phyloP scores from a whole-genome alignment of 2,113 vertebrate genomes.

The Salvelinus namaycush region DNA sequence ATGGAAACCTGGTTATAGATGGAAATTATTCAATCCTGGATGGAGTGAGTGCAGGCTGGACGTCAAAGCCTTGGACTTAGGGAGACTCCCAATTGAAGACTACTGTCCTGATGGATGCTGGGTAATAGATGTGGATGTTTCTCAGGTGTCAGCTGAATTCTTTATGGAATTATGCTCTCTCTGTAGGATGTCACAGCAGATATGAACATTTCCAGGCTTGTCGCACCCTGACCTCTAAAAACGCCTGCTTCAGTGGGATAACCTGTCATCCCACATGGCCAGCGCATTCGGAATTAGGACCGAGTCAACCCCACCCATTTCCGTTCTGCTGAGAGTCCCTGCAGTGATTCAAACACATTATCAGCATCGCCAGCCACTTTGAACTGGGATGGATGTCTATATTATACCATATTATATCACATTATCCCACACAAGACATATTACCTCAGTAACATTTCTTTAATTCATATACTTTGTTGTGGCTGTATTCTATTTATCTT shows the following conservation, averaged over 20 bases:
- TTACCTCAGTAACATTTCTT: background rate
- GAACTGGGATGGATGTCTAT: background rate
- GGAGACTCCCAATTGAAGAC: constrained; percentile 31
- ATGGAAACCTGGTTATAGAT: background rate
- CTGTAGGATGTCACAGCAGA: constrained; percentile 61
- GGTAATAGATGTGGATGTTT: constrained; percentile 55
- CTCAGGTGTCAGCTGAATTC: constrained; percentile 60
- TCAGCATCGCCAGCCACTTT: background rate
- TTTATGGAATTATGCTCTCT: constrained; percentile 58
- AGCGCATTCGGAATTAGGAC: constrained; percentile 19
- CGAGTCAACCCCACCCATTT: constrained; percentile 6
- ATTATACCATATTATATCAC: background rate
- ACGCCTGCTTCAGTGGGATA: constrained; percentile 61
- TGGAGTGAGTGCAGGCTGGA: background rate
- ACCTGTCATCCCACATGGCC: constrained; percentile 37
- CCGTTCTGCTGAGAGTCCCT: no score
- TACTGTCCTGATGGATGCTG: constrained; percentile 54
- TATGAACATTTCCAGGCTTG: constrained; percentile 50
- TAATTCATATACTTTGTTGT: background rate
- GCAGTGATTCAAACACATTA: background rate
- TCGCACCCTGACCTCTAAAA: constrained; percentile 59
- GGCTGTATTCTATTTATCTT: background rate
- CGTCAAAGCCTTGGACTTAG: background rate
- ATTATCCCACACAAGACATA: background rate
- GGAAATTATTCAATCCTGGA: background rate